Conservation (phyloP, 2,797 vertebrate species). For the Gastrophryne carolinensis region DNA sequence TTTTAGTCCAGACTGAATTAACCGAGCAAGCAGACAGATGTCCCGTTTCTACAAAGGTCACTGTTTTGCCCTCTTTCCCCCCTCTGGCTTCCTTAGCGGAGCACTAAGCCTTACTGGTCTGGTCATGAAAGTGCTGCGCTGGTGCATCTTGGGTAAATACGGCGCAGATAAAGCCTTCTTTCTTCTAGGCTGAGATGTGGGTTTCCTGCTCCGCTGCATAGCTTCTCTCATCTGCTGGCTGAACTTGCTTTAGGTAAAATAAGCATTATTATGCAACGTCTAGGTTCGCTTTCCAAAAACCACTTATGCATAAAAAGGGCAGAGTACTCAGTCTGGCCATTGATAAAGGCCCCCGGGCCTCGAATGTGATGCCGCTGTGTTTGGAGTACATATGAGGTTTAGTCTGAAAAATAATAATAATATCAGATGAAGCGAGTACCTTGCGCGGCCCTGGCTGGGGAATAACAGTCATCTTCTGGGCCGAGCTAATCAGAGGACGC, state of each 20-base stretch:
- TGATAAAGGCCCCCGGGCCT: conserved; percentile 23
- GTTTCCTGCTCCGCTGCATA: conserved; percentile 63
- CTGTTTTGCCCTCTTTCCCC: conserved; percentile 50
- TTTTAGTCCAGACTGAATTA: conserved; percentile 50
- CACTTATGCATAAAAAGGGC: conserved; percentile 26
- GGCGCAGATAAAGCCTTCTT: conserved; percentile 62
- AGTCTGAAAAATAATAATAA: conserved; percentile 2
- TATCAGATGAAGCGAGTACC: conserved; percentile 11
- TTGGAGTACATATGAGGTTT: conserved; percentile 8
- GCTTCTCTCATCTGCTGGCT: conserved; percentile 60
- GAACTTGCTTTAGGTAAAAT: conserved; percentile 64
- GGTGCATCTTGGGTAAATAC: conserved; percentile 55
- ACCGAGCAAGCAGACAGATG: conserved; percentile 48
- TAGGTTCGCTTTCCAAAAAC: conserved; percentile 45
- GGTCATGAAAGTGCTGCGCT: conserved; percentile 50
- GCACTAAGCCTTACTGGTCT: conserved; percentile 48
- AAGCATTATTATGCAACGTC: conserved; percentile 65
- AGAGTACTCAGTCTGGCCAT: conserved; percentile 28
- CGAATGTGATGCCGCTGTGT: conserved; percentile 32
- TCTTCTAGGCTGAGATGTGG: conserved; percentile 62
- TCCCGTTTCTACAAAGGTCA: conserved; percentile 48
- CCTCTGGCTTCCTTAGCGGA: conserved; percentile 27
- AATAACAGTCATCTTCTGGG: conserved; percentile 11
- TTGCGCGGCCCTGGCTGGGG: not conserved
- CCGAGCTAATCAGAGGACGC: conserved; percentile 5